Evolutionary conservation across 2,113 vertebrate species (phyloP).

Genomic region (Elephantulus edwardii): DNA sequence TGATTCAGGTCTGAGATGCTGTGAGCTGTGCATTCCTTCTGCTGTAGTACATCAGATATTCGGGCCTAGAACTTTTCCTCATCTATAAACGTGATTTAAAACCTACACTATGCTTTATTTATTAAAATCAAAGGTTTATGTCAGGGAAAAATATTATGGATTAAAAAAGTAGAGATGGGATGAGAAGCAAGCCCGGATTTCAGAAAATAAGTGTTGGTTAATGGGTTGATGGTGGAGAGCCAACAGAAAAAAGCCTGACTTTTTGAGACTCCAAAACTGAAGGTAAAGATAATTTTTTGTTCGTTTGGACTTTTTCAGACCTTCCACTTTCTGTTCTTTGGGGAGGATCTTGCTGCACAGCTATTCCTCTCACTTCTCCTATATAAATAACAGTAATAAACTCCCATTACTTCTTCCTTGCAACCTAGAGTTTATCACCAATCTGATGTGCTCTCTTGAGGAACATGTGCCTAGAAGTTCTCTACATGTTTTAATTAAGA

Average conservation of each 20-base stretch:
- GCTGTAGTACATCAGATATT: too few relatives aligned
- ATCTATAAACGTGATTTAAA: too few relatives aligned
- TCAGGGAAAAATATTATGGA: too few relatives aligned
- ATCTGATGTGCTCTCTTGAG: neutral
- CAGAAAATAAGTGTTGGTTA: neutral
- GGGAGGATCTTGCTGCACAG: neutral
- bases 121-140: too few relatives aligned
- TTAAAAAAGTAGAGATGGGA: neutral
- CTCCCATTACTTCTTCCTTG: neutral
- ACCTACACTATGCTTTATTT: too few relatives aligned
- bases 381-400: neutral
- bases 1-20: too few relatives aligned
- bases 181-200: neutral
- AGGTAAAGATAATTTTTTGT: neutral
- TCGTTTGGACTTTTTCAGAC: neutral
- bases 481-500: slow-evolving; percentile 30
- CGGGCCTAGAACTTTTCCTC: too few relatives aligned
- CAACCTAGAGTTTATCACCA: slow-evolving; percentile 7
- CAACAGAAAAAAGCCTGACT: neutral
- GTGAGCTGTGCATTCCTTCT: too few relatives aligned
- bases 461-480: neutral
- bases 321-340: neutral
- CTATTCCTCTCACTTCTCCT: neutral
- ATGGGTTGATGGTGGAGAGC: neutral
- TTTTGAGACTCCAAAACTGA: neutral